phyloP scores from a whole-genome alignment of 2,797 vertebrate species.

The Carduelis carduelis region DNA sequence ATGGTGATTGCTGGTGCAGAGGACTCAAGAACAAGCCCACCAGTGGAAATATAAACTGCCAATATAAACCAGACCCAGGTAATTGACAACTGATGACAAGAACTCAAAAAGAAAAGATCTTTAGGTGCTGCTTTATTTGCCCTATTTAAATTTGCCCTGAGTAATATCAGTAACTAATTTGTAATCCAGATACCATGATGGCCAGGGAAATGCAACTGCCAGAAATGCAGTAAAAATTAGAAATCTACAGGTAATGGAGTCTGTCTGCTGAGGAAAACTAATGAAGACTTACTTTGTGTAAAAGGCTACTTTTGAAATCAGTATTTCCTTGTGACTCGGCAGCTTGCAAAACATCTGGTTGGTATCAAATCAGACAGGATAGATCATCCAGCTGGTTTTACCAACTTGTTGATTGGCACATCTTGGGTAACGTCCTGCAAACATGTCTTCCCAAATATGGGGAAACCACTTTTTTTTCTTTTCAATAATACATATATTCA shows the following conservation, averaged over 20 bases:
- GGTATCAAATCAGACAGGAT: not conserved
- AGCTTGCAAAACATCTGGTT: not conserved
- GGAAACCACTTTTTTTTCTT: not conserved
- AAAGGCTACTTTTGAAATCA: not conserved
- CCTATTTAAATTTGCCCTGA: not conserved
- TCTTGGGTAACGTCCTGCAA: not conserved
- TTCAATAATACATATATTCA: not conserved
- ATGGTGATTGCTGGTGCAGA: not conserved
- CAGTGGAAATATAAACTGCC: not conserved
- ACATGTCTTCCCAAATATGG: not conserved
- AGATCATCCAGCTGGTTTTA: not conserved
- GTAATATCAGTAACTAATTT: not conserved
- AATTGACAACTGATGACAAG: not conserved
- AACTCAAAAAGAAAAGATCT: not conserved
- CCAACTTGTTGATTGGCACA: not conserved
- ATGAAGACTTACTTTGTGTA: not conserved
- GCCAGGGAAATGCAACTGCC: not conserved
- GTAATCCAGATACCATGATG: not conserved
- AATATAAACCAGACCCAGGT: not conserved
- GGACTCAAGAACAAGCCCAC: not conserved
- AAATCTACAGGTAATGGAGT: not conserved
- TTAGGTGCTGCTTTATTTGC: not conserved
- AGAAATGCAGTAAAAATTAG: not conserved
- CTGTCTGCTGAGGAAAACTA: not conserved
- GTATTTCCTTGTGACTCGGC: not conserved